A percentile compares a stretch with the other conserved stretches of the same genome.
Conservation (phyloP, 1,140 invertebrate species). For the Pseudoatta argentina region DNA sequence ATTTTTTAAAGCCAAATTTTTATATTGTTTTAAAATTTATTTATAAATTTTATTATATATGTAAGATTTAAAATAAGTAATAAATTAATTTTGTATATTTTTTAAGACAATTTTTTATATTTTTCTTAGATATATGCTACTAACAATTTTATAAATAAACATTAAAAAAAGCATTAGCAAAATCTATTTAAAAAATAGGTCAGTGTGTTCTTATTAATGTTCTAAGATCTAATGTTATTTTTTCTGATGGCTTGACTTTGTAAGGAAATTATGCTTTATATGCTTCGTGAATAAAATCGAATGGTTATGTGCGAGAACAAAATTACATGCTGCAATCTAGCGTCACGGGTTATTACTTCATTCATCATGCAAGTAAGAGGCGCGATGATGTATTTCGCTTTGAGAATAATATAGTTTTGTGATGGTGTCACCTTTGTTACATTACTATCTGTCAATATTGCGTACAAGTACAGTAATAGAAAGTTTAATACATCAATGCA, state of each 20-base stretch:
- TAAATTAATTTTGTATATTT: background rate
- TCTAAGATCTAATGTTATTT: background rate
- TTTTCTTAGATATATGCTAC: too few species aligned
- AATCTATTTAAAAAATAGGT: background rate
- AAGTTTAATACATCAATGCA: background rate
- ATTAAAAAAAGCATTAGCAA: background rate
- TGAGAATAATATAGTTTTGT: background rate
- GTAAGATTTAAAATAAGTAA: background rate
- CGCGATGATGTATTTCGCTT: conserved; percentile 13
- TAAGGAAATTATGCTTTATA: background rate
- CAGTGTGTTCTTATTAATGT: background rate
- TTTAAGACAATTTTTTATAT: background rate
- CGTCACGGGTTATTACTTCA: background rate
- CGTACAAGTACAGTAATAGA: background rate
- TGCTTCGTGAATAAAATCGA: background rate
- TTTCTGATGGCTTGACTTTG: background rate
- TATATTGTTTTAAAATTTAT: background rate
- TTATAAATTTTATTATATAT: background rate
- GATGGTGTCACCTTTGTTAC: background rate
- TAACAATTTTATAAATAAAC: background rate
- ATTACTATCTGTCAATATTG: background rate
- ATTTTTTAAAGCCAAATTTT: too few species aligned
- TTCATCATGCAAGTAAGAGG: background rate
- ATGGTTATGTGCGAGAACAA: background rate
- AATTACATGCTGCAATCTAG: background rate